Base-by-base conservation (phyloP, 2,113 vertebrate species). In the Otus sunia region DNA sequence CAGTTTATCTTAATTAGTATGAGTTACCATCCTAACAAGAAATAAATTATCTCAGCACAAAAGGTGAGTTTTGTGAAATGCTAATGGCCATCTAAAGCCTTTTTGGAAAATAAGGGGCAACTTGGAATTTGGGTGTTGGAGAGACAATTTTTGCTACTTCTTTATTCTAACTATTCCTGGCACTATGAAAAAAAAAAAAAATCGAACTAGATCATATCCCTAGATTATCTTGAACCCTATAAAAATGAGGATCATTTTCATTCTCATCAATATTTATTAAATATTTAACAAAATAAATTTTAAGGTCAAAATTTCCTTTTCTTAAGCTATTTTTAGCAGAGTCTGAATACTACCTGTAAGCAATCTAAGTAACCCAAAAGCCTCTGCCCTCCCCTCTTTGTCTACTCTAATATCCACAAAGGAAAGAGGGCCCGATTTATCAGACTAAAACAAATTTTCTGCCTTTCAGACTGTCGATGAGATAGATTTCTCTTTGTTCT, bases 1-100 rank as follows among this genome's bases (percentile, higher is more conserved):
- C 74, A 96, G 91, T 98, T 98, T 90, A 92, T 98, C 97, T 98
- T 97, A 97, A 98, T 98, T 98, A 97, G 75, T 39, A 69, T 39
- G 58, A 94, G 86, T 96, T 97, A 69, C 47, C 29, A 37, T 93
- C 91, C 81, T 94, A 97, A 97, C 37, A 97, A 94, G 74, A 97
- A 97, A 98, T 94, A 98, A 98, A 97, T 97, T 96, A 96, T 95
- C 55, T 96, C 91, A 88, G 50, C 62, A 79, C 27, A 94, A 80
- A 96, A 94, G 84, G 78, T 67, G 90, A 93, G 55, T 94, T 97
- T 95, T 93, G 19, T 90, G 75, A 97, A 97, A 96, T 93, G 74
- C 16, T 94, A 97, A 96, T 56, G 74, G 23, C 69, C 53, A 72
- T 89, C 86, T 96, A 86, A 96, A 96, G 19, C 13, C 23, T 55